Percentiles rank a stretch among this genome's conserved stretches.
phyloP scores from a whole-genome alignment of 2,797 vertebrate genomes.

The Lagorchestes hirsutus region DNA sequence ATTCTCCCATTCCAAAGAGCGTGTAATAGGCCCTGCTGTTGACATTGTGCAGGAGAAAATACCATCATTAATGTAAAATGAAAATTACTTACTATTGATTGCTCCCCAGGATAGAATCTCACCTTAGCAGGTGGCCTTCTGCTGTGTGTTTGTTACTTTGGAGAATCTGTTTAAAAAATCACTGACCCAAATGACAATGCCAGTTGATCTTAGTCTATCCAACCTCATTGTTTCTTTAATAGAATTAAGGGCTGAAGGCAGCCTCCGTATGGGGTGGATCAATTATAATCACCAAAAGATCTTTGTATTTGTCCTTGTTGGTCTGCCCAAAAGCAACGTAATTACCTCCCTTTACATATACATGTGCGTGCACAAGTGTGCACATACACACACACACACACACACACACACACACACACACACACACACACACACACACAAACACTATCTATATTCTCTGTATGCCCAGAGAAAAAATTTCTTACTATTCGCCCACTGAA shows the following conservation, averaged over 20 bases:
- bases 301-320: background rate
- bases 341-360: background rate
- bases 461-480: background rate
- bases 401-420: no score
- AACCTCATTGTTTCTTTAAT: background rate
- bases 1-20: background rate
- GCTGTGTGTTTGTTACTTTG: background rate
- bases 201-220: background rate
- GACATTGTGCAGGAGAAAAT: background rate
- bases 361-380: fast-evolving
- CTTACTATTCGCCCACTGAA: background rate
- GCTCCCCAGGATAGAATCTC: background rate
- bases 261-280: background rate
- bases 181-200: background rate
- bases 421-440: no score
- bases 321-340: background rate
- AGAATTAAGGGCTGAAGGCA: background rate
- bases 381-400: no score
- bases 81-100: background rate
- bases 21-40: background rate
- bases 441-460: background rate
- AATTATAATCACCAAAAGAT: background rate
- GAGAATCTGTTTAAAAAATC: background rate
- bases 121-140: background rate
- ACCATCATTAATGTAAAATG: background rate